These are phyloP conservation scores for Leptocoma aspasia DNA, from an alignment of 2,113 vertebrate species.

Conservation along the genomic window DNA sequence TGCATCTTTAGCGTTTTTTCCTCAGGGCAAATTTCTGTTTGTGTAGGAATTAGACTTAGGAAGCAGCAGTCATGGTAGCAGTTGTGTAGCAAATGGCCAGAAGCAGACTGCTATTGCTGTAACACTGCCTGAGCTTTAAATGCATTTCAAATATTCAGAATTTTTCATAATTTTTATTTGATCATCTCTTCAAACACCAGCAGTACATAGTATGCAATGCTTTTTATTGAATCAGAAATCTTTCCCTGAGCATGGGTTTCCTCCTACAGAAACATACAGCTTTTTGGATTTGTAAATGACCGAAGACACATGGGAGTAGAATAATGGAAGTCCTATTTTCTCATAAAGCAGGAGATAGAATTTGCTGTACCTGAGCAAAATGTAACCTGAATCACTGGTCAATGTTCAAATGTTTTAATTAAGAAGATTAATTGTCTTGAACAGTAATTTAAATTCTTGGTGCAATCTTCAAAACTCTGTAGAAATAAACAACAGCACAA, in stretches of 20 bases:
- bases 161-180: slow-evolving; percentile 32
- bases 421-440: not conserved
- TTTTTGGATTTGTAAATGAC: not conserved
- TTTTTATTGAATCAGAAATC: slow-evolving; percentile 2
- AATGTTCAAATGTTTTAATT: not conserved
- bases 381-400: not conserved
- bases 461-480: not conserved
- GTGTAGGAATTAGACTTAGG: not conserved
- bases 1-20: not conserved
- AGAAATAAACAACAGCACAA: not conserved
- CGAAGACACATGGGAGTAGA: not conserved
- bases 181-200: not conserved
- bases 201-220: not conserved
- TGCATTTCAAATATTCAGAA: slow-evolving; percentile 6
- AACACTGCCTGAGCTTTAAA: slow-evolving; percentile 1
- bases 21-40: slow-evolving; percentile 1
- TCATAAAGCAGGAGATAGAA: not conserved
- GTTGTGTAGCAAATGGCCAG: not conserved
- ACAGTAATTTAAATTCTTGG: not conserved
- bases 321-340: not conserved
- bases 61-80: not conserved
- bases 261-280: not conserved
- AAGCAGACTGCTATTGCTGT: slow-evolving; percentile 6
- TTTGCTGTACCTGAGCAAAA: not conserved
- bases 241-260: not conserved